phyloP scores from a whole-genome alignment of 2,113 vertebrate genomes.

The Meleagris gallopavo region DNA sequence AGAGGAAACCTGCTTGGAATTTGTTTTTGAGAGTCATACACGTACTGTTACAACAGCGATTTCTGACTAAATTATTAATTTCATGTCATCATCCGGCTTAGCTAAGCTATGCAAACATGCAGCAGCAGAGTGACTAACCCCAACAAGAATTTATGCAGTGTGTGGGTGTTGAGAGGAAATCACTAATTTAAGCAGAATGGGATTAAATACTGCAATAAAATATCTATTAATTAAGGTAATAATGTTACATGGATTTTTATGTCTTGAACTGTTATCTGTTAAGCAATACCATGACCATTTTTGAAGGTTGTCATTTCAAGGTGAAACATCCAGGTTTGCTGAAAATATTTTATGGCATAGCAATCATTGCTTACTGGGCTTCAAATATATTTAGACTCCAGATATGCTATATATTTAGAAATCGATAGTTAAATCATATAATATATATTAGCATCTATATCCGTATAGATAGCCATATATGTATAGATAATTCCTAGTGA shows the following conservation, averaged over 20 bases:
- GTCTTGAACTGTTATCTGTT: neutral
- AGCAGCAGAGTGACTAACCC: neutral
- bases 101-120: neutral
- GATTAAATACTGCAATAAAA: neutral
- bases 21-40: conserved; percentile 38
- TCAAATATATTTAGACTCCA: neutral
- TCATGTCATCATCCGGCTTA: neutral
- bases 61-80: conserved; percentile 65
- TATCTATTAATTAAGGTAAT: neutral
- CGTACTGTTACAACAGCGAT: neutral
- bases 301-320: neutral
- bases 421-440: neutral
- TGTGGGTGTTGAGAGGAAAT: neutral
- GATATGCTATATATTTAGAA: neutral
- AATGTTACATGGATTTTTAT: neutral
- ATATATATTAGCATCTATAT: neutral
- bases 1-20: conserved; percentile 61
- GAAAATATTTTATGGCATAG: neutral
- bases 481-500: neutral
- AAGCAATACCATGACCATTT: neutral
- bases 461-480: neutral
- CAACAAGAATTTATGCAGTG: neutral
- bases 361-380: neutral
- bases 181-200: neutral
- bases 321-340: neutral